Evolutionary conservation across 2,797 vertebrate species (phyloP), one percentile per base, ranked within the genome.

Genomic region (Aulostomus chinensis): DNA sequence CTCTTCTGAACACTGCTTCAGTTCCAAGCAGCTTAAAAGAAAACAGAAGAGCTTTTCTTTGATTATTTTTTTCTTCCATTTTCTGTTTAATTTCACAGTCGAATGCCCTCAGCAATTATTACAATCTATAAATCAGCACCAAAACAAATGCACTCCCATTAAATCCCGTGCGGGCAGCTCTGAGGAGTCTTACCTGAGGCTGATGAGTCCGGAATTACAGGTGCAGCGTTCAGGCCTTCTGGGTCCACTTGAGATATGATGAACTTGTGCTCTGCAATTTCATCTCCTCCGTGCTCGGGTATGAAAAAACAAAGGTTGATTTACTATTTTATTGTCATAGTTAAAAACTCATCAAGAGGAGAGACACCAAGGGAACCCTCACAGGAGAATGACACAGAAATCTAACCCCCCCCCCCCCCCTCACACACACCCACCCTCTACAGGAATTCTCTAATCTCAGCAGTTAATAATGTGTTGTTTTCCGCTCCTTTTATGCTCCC

Each of bases 221-320:
- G 81, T 82, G 72, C 31, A 67, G 59, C 26, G 42, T 42, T 71
- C 76, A 73, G 81, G 84, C 75, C 84, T 80, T 14, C 50, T 48
- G 54, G 61, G 64, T 85, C 74, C 83, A 78, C 75, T 78, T 63
- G 57, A 65, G 21, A 61, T 48, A 61, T 51, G 56, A 43, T 66
- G 38, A 87, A 86, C 80, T 85, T 82, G 69, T 55, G 73, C 74
- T 83, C 74, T 81, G 65, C 34, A 56, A 51, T 68, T 70, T 78
- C 73, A 78, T 76, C 60, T 61, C 57, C 40, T 76, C 62, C 64
- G 35, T 62, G 50, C 50, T 65, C 59, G 64, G 50, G 40, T 59
- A 66, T 60, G 24, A 42, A 34, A 12, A 29, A 26, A 31, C 37
- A 47, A 39, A 45, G n/a, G 35, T 55, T 71, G 1, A 65, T 47